Evolutionary conservation across 2,113 vertebrate genomes (phyloP), one percentile per base, ranked within the genome.

Genomic region (Vicugna pacos): DNA sequence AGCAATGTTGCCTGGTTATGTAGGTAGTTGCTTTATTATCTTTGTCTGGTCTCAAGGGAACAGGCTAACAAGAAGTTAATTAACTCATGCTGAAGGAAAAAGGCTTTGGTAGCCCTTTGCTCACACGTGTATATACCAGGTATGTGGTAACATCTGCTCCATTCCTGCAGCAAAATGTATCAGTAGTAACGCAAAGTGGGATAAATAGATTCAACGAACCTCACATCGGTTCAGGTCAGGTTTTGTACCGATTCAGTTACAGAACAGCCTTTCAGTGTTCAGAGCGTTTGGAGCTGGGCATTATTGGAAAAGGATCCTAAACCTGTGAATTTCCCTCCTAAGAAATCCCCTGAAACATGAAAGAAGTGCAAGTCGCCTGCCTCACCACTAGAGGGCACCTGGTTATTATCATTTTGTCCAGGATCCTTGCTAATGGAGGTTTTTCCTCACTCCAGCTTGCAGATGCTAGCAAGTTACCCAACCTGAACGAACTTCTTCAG

Each of bases 381-480:
- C 32, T 67, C 54, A 81, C 98, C 98, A 91, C 98, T 96, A 98
- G 98, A 98, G 98, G 98, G 98, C 91, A 86, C 82, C 97, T 92
- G 58, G 6, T 62, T n/a, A 85, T 52, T 26, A 58, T 70, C 50
- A 75, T 79, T 80, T 79, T 65, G 2, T 52, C 42, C 0, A 0
- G 83, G 38, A 80, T 84, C 80, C 30, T 94, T 85, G 75, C 93
- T 97, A 88, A 98, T 73, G 92, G 28, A 96, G 16, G 69, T 4
- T 83, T 76, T 93, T 62, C 82, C 54, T 98, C 48, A 0, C 64
- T 58, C 89, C 92, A 99, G 99, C 98, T 99, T 98, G 98, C 98
- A 93, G 99, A 99, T 96, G 98, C 99, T 75, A 98, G 98, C 0
- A 98, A 98, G 11, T 97, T 99, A 54, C 99, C 99, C 38, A 98